A percentile compares a stretch with the other conserved stretches of the same genome.
Evolutionary conservation across 2,113 vertebrate species (phyloP).

Genomic region (Marmota flaviventris): DNA sequence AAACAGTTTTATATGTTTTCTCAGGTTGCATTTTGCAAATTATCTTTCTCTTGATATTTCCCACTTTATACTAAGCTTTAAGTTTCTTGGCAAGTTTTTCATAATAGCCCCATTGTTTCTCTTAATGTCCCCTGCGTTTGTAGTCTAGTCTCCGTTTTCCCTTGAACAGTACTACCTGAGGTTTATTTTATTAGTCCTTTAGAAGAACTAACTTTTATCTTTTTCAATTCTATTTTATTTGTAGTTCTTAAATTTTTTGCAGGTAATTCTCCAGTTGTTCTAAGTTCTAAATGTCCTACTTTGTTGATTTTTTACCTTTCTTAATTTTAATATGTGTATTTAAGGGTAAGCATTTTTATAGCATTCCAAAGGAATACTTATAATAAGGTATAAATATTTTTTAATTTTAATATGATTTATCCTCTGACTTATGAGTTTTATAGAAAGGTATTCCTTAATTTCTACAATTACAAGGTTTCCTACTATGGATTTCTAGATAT

Average conservation of each 20-base stretch:
- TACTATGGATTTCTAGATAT: background rate
- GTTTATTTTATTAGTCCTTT: background rate
- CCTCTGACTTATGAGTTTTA: background rate
- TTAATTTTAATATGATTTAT: background rate
- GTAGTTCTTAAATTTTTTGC: background rate
- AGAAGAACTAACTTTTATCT: background rate
- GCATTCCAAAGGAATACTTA: background rate
- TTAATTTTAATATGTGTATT: background rate
- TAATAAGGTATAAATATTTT: background rate
- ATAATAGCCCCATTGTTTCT: background rate
- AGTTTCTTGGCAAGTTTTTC: constrained; percentile 3
- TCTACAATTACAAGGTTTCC: background rate
- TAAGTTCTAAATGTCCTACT: background rate
- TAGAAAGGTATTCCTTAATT: background rate
- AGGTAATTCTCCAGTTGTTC: background rate
- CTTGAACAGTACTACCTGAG: background rate
- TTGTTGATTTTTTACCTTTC: background rate
- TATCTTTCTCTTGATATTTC: background rate
- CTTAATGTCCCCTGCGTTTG: background rate
- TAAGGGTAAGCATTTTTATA: background rate
- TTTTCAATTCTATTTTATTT: background rate
- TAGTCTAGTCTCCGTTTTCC: background rate
- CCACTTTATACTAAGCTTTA: background rate
- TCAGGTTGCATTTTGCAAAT: background rate
- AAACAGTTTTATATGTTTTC: background rate